phyloP scores from a whole-genome alignment of 2,113 vertebrate genomes.

The Naja naja region DNA sequence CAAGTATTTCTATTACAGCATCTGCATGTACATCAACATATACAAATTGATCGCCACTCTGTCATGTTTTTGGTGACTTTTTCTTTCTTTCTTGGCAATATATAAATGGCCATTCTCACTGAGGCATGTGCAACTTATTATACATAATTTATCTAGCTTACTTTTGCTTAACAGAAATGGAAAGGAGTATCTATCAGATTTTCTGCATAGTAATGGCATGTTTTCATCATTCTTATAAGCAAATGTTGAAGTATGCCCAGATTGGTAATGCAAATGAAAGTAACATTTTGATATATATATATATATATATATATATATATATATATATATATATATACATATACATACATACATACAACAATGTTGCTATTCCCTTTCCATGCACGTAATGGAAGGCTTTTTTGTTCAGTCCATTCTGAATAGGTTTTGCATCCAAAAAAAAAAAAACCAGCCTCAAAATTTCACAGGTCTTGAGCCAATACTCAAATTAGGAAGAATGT shows the following conservation, averaged over 20 bases:
- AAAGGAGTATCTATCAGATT: neutral
- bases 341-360: too few species aligned
- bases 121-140: neutral
- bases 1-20: neutral
- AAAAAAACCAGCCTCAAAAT: neutral
- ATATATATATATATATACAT: too few species aligned
- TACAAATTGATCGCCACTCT: neutral
- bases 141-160: neutral
- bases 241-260: neutral
- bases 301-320: too few species aligned
- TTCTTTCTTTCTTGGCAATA: neutral
- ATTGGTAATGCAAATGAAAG: neutral
- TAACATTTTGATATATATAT: neutral
- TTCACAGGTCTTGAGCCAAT: conserved; percentile 37
- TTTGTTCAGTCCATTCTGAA: conserved; percentile 8
- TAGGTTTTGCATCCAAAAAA: neutral
- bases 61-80: neutral
- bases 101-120: too few species aligned
- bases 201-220: neutral
- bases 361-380: neutral
- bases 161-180: conserved; percentile 21
- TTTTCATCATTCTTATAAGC: neutral
- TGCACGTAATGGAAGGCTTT: neutral
- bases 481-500: conserved; percentile 22
- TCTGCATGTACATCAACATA: neutral